Evolutionary conservation across 2,888 invertebrate genomes (phyloP), one percentile per base, ranked within the genome.

Genomic region (Rotaria socialis): DNA sequence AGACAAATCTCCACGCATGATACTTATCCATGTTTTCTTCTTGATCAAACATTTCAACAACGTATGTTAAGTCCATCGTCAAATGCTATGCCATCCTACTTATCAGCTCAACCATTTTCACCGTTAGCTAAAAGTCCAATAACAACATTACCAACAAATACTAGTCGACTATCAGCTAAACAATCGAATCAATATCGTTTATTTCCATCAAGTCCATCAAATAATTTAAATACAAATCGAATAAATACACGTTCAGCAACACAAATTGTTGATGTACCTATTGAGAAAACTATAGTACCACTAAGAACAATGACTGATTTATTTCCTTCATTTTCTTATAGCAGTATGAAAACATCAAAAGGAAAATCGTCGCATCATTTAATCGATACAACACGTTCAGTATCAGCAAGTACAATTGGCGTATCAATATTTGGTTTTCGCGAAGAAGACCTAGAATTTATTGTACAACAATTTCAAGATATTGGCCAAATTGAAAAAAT

Each of bases 391-490:
- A n/a, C 7, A 16, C 35, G 14, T 80, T 47, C 35, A n/a, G 5
- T 24, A 24, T 11, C 11, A n/a, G 2, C 80, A 47, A 24, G 11
- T 47, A 47, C 80, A n/a, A 80, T 6, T 4, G n/a, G 47, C 10
- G 80, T 80, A n/a, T 47, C 80, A 47, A 47, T 80, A 80, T 80
- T 80, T 80, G 80, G 80, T 47, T 80, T 80, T 80, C 80, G 80
- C n/a, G 80, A 80, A 47, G 47, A 80, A 47, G 80, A 80, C 47
- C 10, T 80, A 80, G 47, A 80, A 22, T n/a, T 47, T 14, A 80
- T 80, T n/a, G 8, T 47, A 2, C 43, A 80, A 24, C 47, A 80
- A 47, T 80, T 80, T 14, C 8, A 43, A 24, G 47, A 80, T 80
- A 80, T 80, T 14, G 80, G 80, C n/a, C 80, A 80, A 80, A n/a